phyloP scores from a whole-genome alignment of 2,797 vertebrate genomes.

The Poliocrania exsul region DNA sequence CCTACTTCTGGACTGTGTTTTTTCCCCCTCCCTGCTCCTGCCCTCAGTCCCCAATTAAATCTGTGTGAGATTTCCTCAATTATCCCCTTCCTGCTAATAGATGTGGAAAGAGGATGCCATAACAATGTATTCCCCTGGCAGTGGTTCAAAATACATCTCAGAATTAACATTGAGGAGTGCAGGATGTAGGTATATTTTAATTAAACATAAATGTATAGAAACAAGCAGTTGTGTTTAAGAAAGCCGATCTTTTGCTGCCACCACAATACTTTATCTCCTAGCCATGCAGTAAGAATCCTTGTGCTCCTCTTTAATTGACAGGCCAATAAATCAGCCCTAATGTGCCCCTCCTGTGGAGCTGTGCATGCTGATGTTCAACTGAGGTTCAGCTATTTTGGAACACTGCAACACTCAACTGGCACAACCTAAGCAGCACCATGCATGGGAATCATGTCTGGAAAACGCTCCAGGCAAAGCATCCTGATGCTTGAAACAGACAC shows the following conservation, averaged over 20 bases:
- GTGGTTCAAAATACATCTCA: constrained; percentile 42
- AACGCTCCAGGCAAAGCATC: neutral
- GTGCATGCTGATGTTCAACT: constrained; percentile 12
- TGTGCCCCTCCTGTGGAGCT: neutral
- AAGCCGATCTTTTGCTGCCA: constrained; percentile 14
- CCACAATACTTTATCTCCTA: constrained; percentile 4
- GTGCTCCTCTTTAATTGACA: constrained; percentile 36
- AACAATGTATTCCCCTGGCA: constrained; percentile 59
- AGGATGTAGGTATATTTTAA: constrained; percentile 49
- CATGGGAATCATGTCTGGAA: neutral
- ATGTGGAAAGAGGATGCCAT: constrained; percentile 48
- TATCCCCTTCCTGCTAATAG: constrained; percentile 61
- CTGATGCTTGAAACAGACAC: neutral
- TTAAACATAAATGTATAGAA: constrained; percentile 35
- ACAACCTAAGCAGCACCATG: neutral
- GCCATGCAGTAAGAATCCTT: neutral
- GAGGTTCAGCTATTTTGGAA: neutral
- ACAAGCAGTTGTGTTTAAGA: neutral
- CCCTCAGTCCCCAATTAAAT: constrained; percentile 61
- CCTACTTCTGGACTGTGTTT: neutral
- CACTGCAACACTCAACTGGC: neutral
- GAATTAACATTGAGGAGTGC: constrained; percentile 5
- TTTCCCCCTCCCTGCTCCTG: neutral
- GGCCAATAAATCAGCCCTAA: constrained; percentile 35
- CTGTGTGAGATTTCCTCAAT: constrained; percentile 56